A percentile compares a stretch with the other conserved stretches of the same genome.
phyloP scores from a whole-genome alignment of 2,797 vertebrate genomes.

The Tangara arthus region DNA sequence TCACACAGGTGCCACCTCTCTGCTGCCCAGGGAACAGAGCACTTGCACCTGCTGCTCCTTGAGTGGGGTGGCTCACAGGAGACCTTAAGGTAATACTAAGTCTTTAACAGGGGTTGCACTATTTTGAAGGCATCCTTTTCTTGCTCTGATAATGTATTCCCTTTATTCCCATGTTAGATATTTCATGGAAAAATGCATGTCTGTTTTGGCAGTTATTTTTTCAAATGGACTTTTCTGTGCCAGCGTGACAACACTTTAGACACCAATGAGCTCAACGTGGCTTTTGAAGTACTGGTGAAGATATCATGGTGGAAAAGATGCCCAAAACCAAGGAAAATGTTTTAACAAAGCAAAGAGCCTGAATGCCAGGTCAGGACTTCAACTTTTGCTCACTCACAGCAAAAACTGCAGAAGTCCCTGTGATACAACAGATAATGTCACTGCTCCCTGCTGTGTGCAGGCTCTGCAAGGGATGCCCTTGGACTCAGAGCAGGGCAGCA shows the following conservation, averaged over 20 bases:
- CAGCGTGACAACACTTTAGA: not conserved
- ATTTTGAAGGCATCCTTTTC: not conserved
- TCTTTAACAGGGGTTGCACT: fast-evolving
- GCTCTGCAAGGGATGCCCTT: not conserved
- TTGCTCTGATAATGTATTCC: not conserved
- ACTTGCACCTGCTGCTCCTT: not conserved
- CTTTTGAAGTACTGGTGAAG: not conserved
- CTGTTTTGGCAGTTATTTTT: not conserved
- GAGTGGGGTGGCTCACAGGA: fast-evolving
- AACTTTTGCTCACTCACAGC: not conserved
- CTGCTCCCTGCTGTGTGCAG: not conserved
- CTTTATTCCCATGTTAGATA: not conserved
- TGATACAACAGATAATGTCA: not conserved
- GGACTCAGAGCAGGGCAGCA: not conserved
- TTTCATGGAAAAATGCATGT: not conserved
- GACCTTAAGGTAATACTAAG: not conserved
- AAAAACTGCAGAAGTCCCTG: not conserved
- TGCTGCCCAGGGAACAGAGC: not conserved
- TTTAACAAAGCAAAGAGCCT: not conserved
- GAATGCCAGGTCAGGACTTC: not conserved
- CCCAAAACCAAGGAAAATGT: not conserved
- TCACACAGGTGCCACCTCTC: conserved; percentile 3
- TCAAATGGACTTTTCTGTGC: not conserved
- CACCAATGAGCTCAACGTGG: fast-evolving
- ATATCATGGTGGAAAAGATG: not conserved